Evolutionary conservation across 2,797 vertebrate species (phyloP), one percentile per base, ranked within the genome.

Genomic region (Esox lucius): DNA sequence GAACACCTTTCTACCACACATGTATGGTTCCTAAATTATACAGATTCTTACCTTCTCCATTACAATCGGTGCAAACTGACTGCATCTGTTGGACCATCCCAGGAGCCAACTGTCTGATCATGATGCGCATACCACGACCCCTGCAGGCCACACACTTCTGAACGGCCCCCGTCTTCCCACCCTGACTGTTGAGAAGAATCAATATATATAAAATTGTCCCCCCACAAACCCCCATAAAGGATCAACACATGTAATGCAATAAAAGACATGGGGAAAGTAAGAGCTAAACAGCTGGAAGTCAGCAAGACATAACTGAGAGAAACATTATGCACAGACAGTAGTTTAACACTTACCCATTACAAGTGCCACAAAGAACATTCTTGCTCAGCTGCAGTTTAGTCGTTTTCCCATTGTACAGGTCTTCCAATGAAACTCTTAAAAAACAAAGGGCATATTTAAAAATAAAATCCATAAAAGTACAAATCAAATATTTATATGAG

Each of bases 61-160:
- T 98, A 87, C 98, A 99, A 76, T 98, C 97, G 0, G 97, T 97
- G 67, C 98, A 99, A 68, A 99, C 95, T 9, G 98, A 98, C 90
- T 99, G 97, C 98, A 99, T 99, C 94, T 99, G 97, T 87, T 99
- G 97, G 59, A 99, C 97, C 97, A 99, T 99, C 0, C 98, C 98
- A 0, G 98, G 97, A 35, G 96, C 97, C 91, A 99, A 93, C 91
- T 99, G 98, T 89, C 97, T 94, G 91, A 99, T 98, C 97, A 99
- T 97, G 87, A 99, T 95, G 72, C 97, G 96, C 75, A 99, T 95
- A 51, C 98, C 98, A 79, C 98, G 95, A 33, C 98, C 98, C 79
- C 97, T 93, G 89, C 98, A 99, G 79, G 96, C 94, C 42, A 93
- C 89, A 78, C 98, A 99, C 86, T 98, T 98, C 88, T 99, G 97